phyloP scores from a whole-genome alignment of 2,888 invertebrate species.

The Drosophila melanocephala region DNA sequence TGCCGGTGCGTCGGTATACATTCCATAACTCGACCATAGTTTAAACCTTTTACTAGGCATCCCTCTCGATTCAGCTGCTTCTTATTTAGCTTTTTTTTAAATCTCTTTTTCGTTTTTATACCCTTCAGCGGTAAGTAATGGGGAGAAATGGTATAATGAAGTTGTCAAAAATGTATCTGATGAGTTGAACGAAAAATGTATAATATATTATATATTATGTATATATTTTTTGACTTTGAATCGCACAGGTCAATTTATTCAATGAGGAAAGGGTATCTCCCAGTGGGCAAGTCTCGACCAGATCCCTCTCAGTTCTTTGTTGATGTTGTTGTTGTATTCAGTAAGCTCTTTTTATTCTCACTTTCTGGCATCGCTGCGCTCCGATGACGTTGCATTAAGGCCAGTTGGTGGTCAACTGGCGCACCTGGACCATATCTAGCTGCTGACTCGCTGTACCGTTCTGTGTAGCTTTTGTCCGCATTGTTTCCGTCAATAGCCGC shows the following conservation, averaged over 20 bases:
- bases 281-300: neutral
- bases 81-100: constrained; percentile 34
- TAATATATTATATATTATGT: neutral
- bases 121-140: neutral
- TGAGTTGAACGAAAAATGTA: neutral
- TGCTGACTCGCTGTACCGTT: constrained; percentile 12
- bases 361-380: constrained; percentile 50
- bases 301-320: constrained; percentile 1
- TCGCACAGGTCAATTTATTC: neutral
- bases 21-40: constrained; percentile 54
- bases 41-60: constrained; percentile 1
- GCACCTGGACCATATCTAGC: constrained; percentile 39
- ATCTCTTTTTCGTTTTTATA: neutral
- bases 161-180: neutral
- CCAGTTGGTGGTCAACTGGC: constrained; percentile 41
- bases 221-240: neutral
- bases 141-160: too few species aligned
- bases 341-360: constrained; percentile 70
- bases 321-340: constrained; percentile 28
- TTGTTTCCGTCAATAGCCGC: constrained; percentile 79
- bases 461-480: constrained; percentile 68
- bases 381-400: constrained; percentile 65
- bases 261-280: neutral
- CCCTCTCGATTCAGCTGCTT: constrained; percentile 11
- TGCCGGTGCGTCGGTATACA: constrained; percentile 46